Evolutionary conservation across 2,888 invertebrate genomes (phyloP), one percentile per base, ranked within the genome.

Genomic region (Leucophora obtusa): DNA sequence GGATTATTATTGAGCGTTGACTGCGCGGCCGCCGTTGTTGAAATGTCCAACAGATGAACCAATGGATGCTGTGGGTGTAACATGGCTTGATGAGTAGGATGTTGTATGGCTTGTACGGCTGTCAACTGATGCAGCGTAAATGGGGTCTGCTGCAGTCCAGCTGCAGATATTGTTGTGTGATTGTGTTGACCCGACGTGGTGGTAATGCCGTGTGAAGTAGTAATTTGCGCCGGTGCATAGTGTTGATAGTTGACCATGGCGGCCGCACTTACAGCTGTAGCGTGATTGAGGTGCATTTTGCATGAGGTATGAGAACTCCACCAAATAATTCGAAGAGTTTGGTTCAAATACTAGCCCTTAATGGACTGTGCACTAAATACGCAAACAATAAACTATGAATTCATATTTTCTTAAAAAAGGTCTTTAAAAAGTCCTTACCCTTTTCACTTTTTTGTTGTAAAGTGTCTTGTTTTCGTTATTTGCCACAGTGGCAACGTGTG

Each of bases 41-140:
- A 87, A 24, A 88, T 88, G 79, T 88, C 88, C 21, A 88, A 84
- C 82, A 88, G 84, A 82, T 88, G 88, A 60, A 88, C 88, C 78
- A 88, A 83, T 60, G 88, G 88, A 81, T 88, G 88, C 79, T 88
- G 88, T 72, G 87, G 88, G 84, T 88, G 88, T 74, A 88, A 79
- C 87, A 88, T 88, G 14, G 88, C 89, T 81, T 88, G 88, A 76
- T 88, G 88, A 75, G 88, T 88, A 80, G 88, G 88, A 84, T 88
- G 88, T 75, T 88, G 88, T 71, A 88, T 88, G 75, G 88, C 88
- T 85, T 88, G 88, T 70, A 88, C 88, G 14, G 88, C 88, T 51
- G 88, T 88, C 73, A 88, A 78, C 82, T 88, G 88, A 70, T 88
- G 88, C 62, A 88, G 75, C 47, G 88, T 86, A 77, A 88, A 88